A percentile compares a stretch with the other conserved stretches of the same genome.
These are phyloP conservation scores for Onychomys arenicola DNA, from an alignment of 2,797 vertebrate species.

Conservation along the genomic window DNA sequence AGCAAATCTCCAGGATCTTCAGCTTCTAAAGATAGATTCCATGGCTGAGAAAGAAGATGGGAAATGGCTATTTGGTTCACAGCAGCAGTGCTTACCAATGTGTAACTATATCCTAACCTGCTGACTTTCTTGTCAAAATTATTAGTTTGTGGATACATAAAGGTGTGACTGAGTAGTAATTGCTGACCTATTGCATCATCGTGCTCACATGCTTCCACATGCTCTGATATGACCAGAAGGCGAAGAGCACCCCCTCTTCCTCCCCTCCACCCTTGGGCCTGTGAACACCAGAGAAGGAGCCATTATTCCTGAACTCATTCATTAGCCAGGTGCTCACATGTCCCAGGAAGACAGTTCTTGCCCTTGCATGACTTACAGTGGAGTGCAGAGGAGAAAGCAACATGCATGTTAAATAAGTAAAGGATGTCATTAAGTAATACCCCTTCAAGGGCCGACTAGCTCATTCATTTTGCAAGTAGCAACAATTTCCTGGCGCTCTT, in stretches of 20 bases:
- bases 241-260: background rate
- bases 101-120: background rate
- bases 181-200: background rate
- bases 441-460: background rate
- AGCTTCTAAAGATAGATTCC: background rate
- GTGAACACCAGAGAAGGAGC: background rate
- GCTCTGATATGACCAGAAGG: background rate
- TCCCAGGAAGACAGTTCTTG: background rate
- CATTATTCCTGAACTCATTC: background rate
- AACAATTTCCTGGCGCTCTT: background rate
- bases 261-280: background rate
- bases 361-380: background rate
- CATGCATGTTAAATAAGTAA: background rate
- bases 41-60: background rate
- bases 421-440: background rate
- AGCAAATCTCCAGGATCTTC: background rate
- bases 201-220: background rate
- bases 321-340: background rate
- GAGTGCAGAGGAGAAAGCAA: background rate
- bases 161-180: background rate
- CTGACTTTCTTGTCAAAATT: slow-evolving; percentile 37
- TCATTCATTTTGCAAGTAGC: background rate
- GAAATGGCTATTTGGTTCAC: background rate
- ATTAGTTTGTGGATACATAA: background rate
- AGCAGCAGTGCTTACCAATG: background rate